Evolutionary conservation across 92 coral and sea anemone genomes (phyloP).

Genomic region (Porites cylindrica): DNA sequence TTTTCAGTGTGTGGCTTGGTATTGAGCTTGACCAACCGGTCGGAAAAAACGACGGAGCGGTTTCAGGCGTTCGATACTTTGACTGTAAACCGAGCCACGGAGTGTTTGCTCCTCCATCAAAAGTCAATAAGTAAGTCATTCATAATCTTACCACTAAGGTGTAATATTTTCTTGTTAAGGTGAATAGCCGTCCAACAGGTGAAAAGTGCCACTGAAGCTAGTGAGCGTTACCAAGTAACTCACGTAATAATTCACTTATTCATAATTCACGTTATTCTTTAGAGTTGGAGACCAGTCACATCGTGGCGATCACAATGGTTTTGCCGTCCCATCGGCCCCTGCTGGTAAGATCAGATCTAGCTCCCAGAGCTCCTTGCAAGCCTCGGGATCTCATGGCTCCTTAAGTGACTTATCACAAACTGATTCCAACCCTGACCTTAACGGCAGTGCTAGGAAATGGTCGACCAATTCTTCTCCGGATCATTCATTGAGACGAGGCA

Average conservation of each 20-base stretch:
- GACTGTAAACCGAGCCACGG: slow-evolving; percentile 92
- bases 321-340: slow-evolving; percentile 83
- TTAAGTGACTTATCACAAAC: slow-evolving; percentile 72
- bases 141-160: background rate
- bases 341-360: slow-evolving; percentile 64
- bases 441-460: slow-evolving; percentile 44
- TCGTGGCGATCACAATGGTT: slow-evolving; percentile 30
- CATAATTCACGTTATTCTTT: background rate
- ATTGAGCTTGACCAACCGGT: slow-evolving; percentile 91
- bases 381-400: slow-evolving; percentile 86
- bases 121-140: slow-evolving; percentile 79
- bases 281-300: slow-evolving; percentile 25
- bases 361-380: slow-evolving; percentile 79
- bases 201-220: too few species aligned
- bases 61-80: slow-evolving; percentile 93
- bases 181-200: background rate
- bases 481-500: slow-evolving; percentile 76
- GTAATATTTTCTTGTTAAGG: background rate
- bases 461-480: slow-evolving; percentile 72
- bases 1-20: slow-evolving; percentile 90
- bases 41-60: slow-evolving; percentile 98
- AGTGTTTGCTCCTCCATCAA: slow-evolving; percentile 91
- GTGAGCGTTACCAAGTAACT: too few species aligned
- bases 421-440: slow-evolving; percentile 87
- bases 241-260: background rate